Evolutionary conservation across 2,888 invertebrate species (phyloP), one percentile per base, ranked within the genome.

Genomic region (Esperia sulphurella): DNA sequence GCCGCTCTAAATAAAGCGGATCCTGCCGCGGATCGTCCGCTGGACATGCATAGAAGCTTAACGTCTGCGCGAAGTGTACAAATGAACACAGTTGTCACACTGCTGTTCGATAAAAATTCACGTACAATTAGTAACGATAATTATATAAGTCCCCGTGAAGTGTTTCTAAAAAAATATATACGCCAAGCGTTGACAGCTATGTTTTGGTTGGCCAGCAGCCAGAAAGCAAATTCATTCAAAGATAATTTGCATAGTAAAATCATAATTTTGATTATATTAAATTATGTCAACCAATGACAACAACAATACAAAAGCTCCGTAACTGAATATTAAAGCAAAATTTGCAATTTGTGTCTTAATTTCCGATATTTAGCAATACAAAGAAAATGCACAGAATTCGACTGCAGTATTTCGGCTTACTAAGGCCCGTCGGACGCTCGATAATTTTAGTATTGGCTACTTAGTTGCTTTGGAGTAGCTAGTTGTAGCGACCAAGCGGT

Each of bases 351-450:
- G 30, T 29, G 13, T 30, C 30, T 41, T 30, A 29, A 13, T 41
- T 41, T 41, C 41, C 41, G 41, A 30, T 13, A 41, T 14, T 10
- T 10, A 28, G 28, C n/a, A 29, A 41, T 33, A 31, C 38, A 8
- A 49, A 50, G 38, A 38, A 46, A 46, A 45, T 41, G 43, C 51
- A 50, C n/a, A n/a, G n/a, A n/a, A n/a, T n/a, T n/a, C n/a, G n/a
- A n/a, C n/a, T n/a, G n/a, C n/a, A n/a, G n/a, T n/a, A n/a, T n/a
- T n/a, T n/a, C n/a, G n/a, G n/a, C n/a, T n/a, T n/a, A 21, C 21
- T 21, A 21, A 21, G 5, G 5, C 21, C 21, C 5, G 21, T 2
- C 21, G 21, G 3, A 21, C 5, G 5, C 5, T 21, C 21, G 5
- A 21, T 21, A 21, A 2, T 21, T 21, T 21, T 21, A 21, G 21